Evolutionary conservation across 2,888 invertebrate genomes (phyloP), one percentile per base, ranked within the genome.

Genomic region (Lithophane socia): DNA sequence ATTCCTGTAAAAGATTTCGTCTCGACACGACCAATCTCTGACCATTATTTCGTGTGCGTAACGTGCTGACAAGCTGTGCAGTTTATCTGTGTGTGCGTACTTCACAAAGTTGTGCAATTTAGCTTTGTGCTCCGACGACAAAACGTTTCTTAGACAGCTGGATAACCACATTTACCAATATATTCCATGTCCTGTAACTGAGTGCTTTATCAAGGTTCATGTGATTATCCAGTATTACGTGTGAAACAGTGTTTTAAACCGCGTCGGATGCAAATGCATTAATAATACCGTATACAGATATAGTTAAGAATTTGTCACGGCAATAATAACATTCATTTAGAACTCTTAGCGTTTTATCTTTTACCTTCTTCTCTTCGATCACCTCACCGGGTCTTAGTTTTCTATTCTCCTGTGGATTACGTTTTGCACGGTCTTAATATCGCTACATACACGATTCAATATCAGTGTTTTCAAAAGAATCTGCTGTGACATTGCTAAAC

Each of bases 311-410:
- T 92, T 92, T 93, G 93, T 94, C 94, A 96, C 95, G 95, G 96
- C 95, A 94, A 94, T 94, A 93, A 94, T 94, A 96, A 96, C 96
- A 96, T 96, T 95, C 96, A 96, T 92, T 93, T 92, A 94, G 77
- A 79, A 93, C 91, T 94, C 92, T 93, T 93, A 94, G 93, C 94
- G 91, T 90, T 92, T 92, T 94, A 92, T 91, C 92, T 94, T 94
- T 98, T 98, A 99, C 99, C 99, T 98, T 98, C 97, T 98, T 98
- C 95, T 99, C 99, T 97, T 98, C 98, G 97, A 98, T 97, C 97
- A 99, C 98, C 97, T 99, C 99, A 97, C 99, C 99, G 91, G 99
- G 99, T 94, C 99, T 98, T 97, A 99, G 98, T 98, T 98, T 98
- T 97, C 98, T 98, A 98, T 98, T 97, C 96, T 98, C 98, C 98